These are phyloP conservation scores for Ornithorhynchus anatinus DNA, from an alignment of 2,113 vertebrate species.

Conservation along the genomic window DNA sequence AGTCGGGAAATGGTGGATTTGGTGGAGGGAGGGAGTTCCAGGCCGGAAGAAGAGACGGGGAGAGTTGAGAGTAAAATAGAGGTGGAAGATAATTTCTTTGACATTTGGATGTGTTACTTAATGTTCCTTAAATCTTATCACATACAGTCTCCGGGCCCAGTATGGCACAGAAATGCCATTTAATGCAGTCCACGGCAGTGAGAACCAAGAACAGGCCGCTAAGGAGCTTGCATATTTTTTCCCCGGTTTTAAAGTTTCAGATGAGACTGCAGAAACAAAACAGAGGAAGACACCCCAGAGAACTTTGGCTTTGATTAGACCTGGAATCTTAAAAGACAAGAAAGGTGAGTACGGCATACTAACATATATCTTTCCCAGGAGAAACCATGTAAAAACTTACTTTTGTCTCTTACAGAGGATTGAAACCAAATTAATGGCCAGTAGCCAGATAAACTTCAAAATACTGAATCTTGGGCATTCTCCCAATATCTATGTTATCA, in stretches of 20 bases:
- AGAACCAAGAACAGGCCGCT: conserved; percentile 72
- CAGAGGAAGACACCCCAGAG: conserved; percentile 61
- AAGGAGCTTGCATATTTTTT: conserved; percentile 85
- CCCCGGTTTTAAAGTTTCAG: conserved; percentile 71
- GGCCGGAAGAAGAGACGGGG: too few relatives aligned
- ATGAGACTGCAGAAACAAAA: conserved; percentile 54
- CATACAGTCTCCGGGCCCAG: conserved; percentile 81
- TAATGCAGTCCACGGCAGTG: conserved; percentile 83
- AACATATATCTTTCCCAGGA: too few relatives aligned
- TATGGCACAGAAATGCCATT: conserved; percentile 81
- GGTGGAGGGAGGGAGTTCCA: too few relatives aligned
- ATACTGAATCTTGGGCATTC: too few relatives aligned
- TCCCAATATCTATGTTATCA: too few relatives aligned
- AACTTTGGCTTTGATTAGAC: conserved; percentile 76
- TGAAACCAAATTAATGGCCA: too few relatives aligned
- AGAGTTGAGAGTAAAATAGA: too few relatives aligned
- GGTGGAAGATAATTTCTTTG: conserved; percentile 42
- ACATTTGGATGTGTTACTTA: conserved; percentile 27
- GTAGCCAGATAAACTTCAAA: too few relatives aligned
- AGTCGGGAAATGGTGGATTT: too few relatives aligned
- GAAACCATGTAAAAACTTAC: too few relatives aligned
- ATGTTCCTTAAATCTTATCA: background rate
- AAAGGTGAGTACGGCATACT: conserved; percentile 56
- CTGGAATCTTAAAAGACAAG: conserved; percentile 67
- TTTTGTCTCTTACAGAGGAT: too few relatives aligned